Percentiles rank a stretch among this genome's conserved stretches.
phyloP scores from a whole-genome alignment of 1,140 invertebrate genomes.

The Lasaia peninsularis region DNA sequence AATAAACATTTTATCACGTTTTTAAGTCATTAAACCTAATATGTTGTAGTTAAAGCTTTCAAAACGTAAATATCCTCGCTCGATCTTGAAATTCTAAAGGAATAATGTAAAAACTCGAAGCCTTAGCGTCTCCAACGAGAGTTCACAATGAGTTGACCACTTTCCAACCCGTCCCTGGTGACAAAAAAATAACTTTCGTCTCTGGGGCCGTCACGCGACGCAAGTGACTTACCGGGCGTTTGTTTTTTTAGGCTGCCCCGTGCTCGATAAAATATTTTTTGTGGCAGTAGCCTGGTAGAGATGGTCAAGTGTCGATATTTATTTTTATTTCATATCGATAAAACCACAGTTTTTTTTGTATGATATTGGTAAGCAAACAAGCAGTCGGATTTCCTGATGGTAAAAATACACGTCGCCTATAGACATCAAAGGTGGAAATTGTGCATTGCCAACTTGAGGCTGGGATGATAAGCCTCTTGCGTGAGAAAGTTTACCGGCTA shows the following conservation, averaged over 20 bases:
- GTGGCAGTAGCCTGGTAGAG: slow-evolving; percentile 58
- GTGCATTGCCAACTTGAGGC: too few relatives aligned
- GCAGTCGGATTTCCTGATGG: too few relatives aligned
- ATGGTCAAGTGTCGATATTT: slow-evolving; percentile 18
- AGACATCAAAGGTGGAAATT: too few relatives aligned
- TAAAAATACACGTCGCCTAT: too few relatives aligned
- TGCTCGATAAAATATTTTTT: slow-evolving; percentile 74
- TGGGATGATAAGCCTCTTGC: too few relatives aligned
- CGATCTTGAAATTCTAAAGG: slow-evolving; percentile 12
- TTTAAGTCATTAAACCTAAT: background rate
- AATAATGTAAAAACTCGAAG: slow-evolving; percentile 21
- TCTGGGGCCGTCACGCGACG: slow-evolving; percentile 51
- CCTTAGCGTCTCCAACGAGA: slow-evolving; percentile 33
- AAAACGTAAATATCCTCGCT: slow-evolving; percentile 6
- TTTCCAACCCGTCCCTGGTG: slow-evolving; percentile 41
- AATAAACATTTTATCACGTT: too few relatives aligned
- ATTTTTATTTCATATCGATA: slow-evolving; percentile 3
- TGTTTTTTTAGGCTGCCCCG: slow-evolving; percentile 72
- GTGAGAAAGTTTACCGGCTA: too few relatives aligned
- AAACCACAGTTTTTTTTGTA: too few relatives aligned
- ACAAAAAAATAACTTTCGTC: slow-evolving; percentile 70
- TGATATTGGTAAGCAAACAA: too few relatives aligned
- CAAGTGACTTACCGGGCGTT: slow-evolving; percentile 70
- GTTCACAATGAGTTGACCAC: slow-evolving; percentile 38
- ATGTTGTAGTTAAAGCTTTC: background rate